Conservation (phyloP, 2,797 vertebrate species). For the Aselliscus stoliczkanus region DNA sequence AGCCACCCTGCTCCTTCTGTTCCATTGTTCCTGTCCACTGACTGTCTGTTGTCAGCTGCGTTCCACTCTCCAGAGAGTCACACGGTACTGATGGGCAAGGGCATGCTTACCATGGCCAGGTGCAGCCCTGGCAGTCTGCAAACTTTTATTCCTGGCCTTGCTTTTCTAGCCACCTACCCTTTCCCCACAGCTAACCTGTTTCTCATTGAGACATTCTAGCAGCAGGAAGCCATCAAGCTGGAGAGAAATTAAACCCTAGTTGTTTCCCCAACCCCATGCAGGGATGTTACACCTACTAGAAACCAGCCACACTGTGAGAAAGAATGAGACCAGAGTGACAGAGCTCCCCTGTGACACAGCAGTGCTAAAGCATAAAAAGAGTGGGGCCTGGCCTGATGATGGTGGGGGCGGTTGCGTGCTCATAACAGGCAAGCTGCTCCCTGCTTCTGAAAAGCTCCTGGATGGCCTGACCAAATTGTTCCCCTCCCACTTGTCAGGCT, state of each 20-base stretch:
- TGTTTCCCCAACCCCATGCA: neutral
- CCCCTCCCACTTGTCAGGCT: slow-evolving; percentile 21
- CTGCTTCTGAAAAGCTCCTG: neutral
- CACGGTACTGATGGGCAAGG: neutral
- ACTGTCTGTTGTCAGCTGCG: neutral
- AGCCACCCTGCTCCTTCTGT: neutral
- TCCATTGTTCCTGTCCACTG: neutral
- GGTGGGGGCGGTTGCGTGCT: neutral
- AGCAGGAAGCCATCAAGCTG: slow-evolving; percentile 55
- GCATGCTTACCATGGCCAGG: rapidly evolving
- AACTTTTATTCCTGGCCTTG: neutral
- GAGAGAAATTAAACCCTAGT: slow-evolving; percentile 47
- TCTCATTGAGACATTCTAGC: slow-evolving; percentile 50
- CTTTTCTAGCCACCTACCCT: neutral
- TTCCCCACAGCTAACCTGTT: neutral
- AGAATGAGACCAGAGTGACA: slow-evolving; percentile 32
- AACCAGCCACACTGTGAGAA: neutral
- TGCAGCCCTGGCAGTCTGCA: neutral
- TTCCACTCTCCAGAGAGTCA: neutral
- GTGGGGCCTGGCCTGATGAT: neutral
- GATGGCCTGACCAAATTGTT: slow-evolving; percentile 42
- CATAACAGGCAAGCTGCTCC: neutral
- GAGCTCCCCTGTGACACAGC: neutral
- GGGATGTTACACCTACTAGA: slow-evolving; percentile 59
- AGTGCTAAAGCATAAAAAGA: neutral